Evolutionary conservation across 2,113 vertebrate genomes (phyloP).

Genomic region (Cololabis saira): DNA sequence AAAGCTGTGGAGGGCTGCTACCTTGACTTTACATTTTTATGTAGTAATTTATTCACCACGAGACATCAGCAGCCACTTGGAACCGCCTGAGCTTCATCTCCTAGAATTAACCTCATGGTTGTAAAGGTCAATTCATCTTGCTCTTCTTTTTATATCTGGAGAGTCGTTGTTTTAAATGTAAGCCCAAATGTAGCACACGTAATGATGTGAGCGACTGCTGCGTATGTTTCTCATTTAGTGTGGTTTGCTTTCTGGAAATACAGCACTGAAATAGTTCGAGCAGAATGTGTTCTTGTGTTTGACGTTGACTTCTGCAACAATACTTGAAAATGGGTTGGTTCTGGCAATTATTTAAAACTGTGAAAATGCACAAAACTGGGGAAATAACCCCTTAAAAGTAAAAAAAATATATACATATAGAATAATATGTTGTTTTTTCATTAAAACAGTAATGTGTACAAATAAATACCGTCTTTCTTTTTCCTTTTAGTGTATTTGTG

Average conservation of each 20-base stretch:
- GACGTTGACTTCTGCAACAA: conserved; percentile 65
- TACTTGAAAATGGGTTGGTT: conserved; percentile 79
- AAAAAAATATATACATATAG: neutral
- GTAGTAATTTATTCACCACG: neutral
- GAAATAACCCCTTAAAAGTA: conserved; percentile 28
- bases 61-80: conserved; percentile 30
- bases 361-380: conserved; percentile 77
- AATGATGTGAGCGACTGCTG: conserved; percentile 4
- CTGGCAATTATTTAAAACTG: conserved; percentile 75
- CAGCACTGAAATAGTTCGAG: conserved; percentile 52
- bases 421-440: conserved; percentile 55
- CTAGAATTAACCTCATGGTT: neutral
- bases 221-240: conserved; percentile 22
- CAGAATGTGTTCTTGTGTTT: conserved; percentile 45
- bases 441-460: conserved; percentile 62
- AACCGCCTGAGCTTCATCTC: conserved; percentile 51
- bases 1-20: conserved; percentile 55
- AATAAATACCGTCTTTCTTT: conserved; percentile 15
- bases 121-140: neutral
- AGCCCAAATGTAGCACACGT: conserved; percentile 33
- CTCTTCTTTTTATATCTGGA: conserved; percentile 1
- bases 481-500: neutral
- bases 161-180: conserved; percentile 7
- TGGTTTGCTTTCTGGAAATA: conserved; percentile 22
- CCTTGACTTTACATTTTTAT: conserved; percentile 33